phyloP scores from a whole-genome alignment of 2,888 invertebrate genomes.

The Drosophila anomalata region DNA sequence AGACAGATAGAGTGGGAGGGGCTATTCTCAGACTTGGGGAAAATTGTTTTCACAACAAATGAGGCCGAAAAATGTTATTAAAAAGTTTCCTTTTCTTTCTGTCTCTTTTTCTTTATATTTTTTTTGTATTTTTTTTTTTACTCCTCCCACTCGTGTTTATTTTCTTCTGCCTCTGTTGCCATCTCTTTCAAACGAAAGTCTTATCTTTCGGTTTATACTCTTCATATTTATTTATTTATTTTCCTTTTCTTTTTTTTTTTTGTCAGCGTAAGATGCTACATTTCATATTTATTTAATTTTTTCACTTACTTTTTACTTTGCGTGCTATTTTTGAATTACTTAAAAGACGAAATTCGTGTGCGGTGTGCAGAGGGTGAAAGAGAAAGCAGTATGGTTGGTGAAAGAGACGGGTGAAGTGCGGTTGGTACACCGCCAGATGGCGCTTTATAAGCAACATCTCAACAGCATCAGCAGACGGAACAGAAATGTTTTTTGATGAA shows the following conservation, averaged over 20 bases:
- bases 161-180: conserved; percentile 53
- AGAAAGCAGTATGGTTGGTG: conserved; percentile 13
- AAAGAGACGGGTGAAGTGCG: conserved; percentile 3
- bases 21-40: conserved; percentile 51
- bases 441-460: conserved; percentile 13
- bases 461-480: conserved; percentile 2
- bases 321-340: conserved; percentile 61
- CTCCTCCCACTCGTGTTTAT: conserved; percentile 58
- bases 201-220: conserved; percentile 25
- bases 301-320: conserved; percentile 61
- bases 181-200: conserved; percentile 21
- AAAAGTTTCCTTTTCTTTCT: conserved; percentile 63
- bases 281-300: conserved; percentile 77
- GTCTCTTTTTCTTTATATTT: not conserved
- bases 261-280: conserved; percentile 42
- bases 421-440: conserved; percentile 47
- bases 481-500: conserved; percentile 45
- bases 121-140: not conserved
- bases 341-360: conserved; percentile 49
- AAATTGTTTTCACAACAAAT: conserved; percentile 78
- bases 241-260: conserved; percentile 6
- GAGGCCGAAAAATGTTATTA: conserved; percentile 81
- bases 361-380: conserved; percentile 6
- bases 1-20: conserved; percentile 5
- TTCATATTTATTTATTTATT: conserved; percentile 18